Base-by-base conservation (phyloP, 2,888 invertebrate genomes). In the Drosophila kuntzei region DNA sequence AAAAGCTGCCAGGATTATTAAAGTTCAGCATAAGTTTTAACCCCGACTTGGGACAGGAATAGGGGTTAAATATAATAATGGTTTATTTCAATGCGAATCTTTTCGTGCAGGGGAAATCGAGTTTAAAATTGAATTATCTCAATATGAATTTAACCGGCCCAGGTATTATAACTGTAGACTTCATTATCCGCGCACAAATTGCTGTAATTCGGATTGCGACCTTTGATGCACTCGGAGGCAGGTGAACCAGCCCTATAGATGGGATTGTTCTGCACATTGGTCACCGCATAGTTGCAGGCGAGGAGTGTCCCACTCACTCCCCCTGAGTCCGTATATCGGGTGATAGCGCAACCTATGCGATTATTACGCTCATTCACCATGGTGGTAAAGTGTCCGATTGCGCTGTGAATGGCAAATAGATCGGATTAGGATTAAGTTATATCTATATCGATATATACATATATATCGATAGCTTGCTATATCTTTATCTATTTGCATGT, bases 261-360 rank as follows among this genome's bases (percentile, higher is more conserved):
- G 3, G 89, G 75, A 43, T 79, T 75, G 27, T 75, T 80, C 3
- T 37, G 41, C 0, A 88, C 70, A 53, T 89, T 88, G 0, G 90
- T 85, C 0, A 80, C 82, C 6, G 87, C 85, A 57, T 88, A 88
- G 46, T 88, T 87, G 50, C 87, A 88, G 37, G 73, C 87, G 11
- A 88, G 57, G 18, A 88, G 65, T 1, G 85, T 78, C 18, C 20
- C 71, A 11, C 46, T 60, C 5, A 46, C 27, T 5, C 79, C 86
- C 0, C 37, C 50, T 8, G 86, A 47, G 32, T 71, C 83, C 25
- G 83, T 83, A 16, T 66, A 85, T 5, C 79, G 62, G 5, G 51
- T 72, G n/a, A 82, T 71, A 9, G 90, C 74, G 20, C 87, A 88
- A 0, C 87, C 87, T 4, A 88, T 18, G 6, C 90, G 80, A 66